A percentile compares a stretch with the other conserved stretches of the same genome.
phyloP scores from a whole-genome alignment of 2,113 vertebrate species.

The Gallinago paraguaiae region DNA sequence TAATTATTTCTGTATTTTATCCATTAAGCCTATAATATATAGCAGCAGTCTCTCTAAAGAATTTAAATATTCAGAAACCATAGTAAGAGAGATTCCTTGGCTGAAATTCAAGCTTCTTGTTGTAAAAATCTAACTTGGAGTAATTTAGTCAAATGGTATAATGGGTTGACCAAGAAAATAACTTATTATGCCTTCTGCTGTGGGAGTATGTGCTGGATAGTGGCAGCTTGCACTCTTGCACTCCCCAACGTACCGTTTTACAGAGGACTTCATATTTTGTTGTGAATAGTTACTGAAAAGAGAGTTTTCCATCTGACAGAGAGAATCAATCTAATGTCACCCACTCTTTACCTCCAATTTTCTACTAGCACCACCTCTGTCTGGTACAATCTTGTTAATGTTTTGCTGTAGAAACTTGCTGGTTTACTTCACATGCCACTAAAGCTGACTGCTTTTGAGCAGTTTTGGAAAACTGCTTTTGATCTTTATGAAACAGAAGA shows the following conservation, averaged over 20 bases:
- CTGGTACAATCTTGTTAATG: slow-evolving; percentile 32
- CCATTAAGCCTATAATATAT: neutral
- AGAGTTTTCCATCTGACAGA: slow-evolving; percentile 27
- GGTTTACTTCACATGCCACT: slow-evolving; percentile 16
- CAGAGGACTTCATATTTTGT: slow-evolving; percentile 4
- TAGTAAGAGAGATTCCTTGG: neutral
- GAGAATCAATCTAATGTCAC: slow-evolving; percentile 29
- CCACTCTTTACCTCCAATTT: slow-evolving; percentile 17
- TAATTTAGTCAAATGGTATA: neutral
- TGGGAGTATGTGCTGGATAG: neutral
- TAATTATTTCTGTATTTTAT: neutral
- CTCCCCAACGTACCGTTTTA: neutral
- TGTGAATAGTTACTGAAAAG: slow-evolving; percentile 37
- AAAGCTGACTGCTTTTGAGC: neutral
- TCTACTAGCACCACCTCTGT: slow-evolving; percentile 32
- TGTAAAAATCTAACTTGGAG: neutral
- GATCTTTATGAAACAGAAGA: neutral
- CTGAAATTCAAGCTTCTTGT: neutral
- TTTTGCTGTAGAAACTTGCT: slow-evolving; percentile 24
- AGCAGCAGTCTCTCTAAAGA: neutral
- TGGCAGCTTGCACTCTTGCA: neutral
- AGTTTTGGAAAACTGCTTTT: neutral
- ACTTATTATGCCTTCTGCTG: neutral
- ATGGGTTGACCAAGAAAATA: neutral
- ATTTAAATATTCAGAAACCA: neutral